These are phyloP conservation scores for Eulemur macaco DNA, from an alignment of 2,113 vertebrate genomes.

Conservation along the genomic window DNA sequence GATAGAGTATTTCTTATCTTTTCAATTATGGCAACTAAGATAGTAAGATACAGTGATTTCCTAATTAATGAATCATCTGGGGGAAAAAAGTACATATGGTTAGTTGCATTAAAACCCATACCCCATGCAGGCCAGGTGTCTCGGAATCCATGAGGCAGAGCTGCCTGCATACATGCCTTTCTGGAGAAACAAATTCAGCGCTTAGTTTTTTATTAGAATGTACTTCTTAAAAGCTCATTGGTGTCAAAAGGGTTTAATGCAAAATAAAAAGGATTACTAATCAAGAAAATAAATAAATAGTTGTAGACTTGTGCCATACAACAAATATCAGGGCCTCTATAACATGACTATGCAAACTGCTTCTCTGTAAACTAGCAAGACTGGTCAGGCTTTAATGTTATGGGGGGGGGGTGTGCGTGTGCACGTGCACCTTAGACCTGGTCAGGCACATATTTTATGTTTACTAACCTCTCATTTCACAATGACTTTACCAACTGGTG, in stretches of 20 bases:
- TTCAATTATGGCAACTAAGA: constrained; percentile 20
- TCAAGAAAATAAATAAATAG: background rate
- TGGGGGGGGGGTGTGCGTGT: no score
- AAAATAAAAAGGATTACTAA: background rate
- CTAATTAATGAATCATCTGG: constrained; percentile 18
- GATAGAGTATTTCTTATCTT: background rate
- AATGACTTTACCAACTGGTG: background rate
- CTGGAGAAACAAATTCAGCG: background rate
- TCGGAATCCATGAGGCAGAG: background rate
- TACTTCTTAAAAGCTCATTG: background rate
- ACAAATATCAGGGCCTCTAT: background rate
- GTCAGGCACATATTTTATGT: background rate
- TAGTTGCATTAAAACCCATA: background rate
- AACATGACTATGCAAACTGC: background rate
- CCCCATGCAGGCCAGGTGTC: fast-evolving
- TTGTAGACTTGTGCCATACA: background rate
- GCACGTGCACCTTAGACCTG: no score
- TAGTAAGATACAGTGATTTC: background rate
- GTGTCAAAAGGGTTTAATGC: background rate
- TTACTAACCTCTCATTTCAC: background rate
- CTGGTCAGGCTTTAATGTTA: constrained; percentile 2
- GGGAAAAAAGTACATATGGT: background rate
- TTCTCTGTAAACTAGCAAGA: background rate
- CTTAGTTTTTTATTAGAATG: background rate
- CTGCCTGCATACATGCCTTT: background rate